Conservation (phyloP, 2,888 invertebrate species). For the Latheticus oryzae region DNA sequence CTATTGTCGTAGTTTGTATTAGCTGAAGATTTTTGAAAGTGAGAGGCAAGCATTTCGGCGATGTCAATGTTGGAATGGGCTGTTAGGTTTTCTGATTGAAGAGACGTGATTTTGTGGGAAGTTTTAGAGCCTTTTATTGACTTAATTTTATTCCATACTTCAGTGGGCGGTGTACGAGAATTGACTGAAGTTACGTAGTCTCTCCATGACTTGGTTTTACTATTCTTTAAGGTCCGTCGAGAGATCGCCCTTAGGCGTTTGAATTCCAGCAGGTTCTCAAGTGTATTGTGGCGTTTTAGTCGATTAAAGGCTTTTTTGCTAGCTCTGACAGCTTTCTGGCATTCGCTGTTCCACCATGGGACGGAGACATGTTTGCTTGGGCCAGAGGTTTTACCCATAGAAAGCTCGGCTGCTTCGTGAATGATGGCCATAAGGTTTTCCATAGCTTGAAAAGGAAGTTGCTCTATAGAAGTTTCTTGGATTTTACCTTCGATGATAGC, state of each 20-base stretch:
- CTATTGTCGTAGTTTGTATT: slow-evolving; percentile 12
- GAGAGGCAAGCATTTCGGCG: slow-evolving; percentile 10
- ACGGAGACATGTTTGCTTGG: slow-evolving; percentile 14
- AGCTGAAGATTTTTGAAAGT: slow-evolving; percentile 16
- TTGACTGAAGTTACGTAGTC: slow-evolving; percentile 27
- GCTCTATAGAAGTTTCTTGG: too few species aligned
- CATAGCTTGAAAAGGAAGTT: too few species aligned
- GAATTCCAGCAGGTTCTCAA: slow-evolving; percentile 39
- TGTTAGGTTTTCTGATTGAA: background rate
- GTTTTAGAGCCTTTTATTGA: slow-evolving; percentile 33
- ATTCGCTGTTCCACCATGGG: slow-evolving; percentile 43
- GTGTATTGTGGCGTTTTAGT: slow-evolving; percentile 11
- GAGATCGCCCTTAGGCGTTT: slow-evolving; percentile 37
- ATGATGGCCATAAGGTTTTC: too few species aligned
- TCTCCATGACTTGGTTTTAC: slow-evolving; percentile 37
- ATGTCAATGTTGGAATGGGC: slow-evolving; percentile 10
- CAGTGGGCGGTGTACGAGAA: slow-evolving; percentile 6
- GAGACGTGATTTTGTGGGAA: slow-evolving; percentile 8
- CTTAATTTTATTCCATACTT: slow-evolving; percentile 41
- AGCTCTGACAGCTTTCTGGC: slow-evolving; percentile 24
- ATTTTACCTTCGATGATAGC: too few species aligned
- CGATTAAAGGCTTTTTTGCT: slow-evolving; percentile 39
- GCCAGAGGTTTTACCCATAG: slow-evolving; percentile 5
- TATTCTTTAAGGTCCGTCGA: slow-evolving; percentile 22
- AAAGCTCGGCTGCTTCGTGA: slow-evolving; percentile 14